Evolutionary conservation across 2,888 invertebrate species (phyloP).

Genomic region (Geotrupes spiniger): DNA sequence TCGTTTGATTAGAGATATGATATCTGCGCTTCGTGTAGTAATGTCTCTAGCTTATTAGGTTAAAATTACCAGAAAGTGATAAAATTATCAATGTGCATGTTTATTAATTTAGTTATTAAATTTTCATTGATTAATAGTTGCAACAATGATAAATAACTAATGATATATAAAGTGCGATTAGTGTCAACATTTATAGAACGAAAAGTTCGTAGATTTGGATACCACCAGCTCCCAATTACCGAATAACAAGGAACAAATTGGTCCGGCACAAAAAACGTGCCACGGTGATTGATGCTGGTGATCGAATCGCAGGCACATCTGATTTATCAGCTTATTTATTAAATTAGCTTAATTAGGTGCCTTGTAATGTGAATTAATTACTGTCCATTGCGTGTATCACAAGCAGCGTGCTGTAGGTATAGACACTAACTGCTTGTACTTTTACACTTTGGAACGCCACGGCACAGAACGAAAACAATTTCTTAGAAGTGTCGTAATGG

Average conservation of each 20-base stretch:
- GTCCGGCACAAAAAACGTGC: slow-evolving; percentile 9
- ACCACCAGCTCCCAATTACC: no score
- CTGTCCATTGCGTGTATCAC: slow-evolving; percentile 43
- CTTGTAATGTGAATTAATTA: slow-evolving; percentile 46
- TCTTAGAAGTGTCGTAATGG: slow-evolving; percentile 24
- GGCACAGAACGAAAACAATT: slow-evolving; percentile 24
- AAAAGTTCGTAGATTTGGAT: no score
- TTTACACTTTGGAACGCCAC: slow-evolving; percentile 28
- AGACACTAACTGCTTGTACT: slow-evolving; percentile 37
- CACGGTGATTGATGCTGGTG: slow-evolving; percentile 23
- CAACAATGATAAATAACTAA: no score
- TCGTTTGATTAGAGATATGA: slow-evolving; percentile 12
- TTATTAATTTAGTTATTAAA: no score
- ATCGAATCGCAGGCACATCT: slow-evolving; percentile 24
- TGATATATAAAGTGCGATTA: no score
- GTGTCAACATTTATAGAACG: no score
- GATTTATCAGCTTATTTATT: slow-evolving; percentile 39
- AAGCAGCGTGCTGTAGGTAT: slow-evolving; percentile 37
- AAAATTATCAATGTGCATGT: no score
- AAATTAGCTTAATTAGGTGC: slow-evolving; percentile 45
- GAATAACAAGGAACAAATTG: slow-evolving; percentile 4
- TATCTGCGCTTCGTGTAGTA: background rate
- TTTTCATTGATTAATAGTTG: no score
- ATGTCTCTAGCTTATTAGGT: no score
- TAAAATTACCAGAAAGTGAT: no score